Conservation (phyloP, 92 coral and sea anemone genomes). For the Phenganax marumi region DNA sequence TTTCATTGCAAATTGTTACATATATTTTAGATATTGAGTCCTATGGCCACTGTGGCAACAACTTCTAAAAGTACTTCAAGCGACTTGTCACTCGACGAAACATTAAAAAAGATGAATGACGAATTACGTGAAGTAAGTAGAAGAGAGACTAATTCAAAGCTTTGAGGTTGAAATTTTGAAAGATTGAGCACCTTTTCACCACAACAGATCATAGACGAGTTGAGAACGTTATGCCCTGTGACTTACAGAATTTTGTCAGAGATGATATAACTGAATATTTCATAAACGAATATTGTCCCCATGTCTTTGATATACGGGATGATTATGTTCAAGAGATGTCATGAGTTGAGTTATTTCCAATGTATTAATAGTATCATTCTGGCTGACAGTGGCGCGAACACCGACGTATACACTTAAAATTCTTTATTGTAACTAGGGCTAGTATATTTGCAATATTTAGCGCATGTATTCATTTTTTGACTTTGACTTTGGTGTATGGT, state of each 20-base stretch:
- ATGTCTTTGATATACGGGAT: neutral
- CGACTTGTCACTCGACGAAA: neutral
- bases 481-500: too few species aligned
- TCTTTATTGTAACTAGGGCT: neutral
- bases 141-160: conserved; percentile 1
- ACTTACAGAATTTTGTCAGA: conserved; percentile 8
- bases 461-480: too few species aligned
- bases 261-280: neutral
- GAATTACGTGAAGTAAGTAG: conserved; percentile 7
- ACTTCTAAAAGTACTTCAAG: neutral
- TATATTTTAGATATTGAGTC: too few species aligned
- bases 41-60: neutral
- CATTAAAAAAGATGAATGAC: neutral
- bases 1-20: neutral
- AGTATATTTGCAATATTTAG: too few species aligned
- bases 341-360: conserved; percentile 5
- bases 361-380: neutral
- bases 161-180: neutral
- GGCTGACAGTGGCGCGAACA: neutral
- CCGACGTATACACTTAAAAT: neutral
- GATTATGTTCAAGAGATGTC: neutral
- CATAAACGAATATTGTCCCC: neutral
- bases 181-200: neutral
- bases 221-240: neutral
- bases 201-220: conserved; percentile 2